Percentiles rank a stretch among this genome's conserved stretches.
phyloP scores from a whole-genome alignment of 2,797 vertebrate species.

The Gadopsis bispinosus region DNA sequence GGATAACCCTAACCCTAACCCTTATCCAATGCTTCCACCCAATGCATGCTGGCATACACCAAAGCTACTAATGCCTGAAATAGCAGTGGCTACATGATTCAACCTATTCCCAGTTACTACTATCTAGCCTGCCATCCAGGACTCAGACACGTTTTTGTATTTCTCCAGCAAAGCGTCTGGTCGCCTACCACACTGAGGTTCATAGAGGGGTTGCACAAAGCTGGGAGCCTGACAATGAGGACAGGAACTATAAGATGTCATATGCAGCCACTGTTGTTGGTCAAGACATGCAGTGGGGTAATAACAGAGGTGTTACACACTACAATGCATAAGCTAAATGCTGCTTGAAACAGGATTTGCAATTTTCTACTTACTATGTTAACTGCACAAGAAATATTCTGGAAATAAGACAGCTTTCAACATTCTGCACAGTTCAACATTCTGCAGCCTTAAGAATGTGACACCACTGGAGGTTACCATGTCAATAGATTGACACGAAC shows the following conservation, averaged over 20 bases:
- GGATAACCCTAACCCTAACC: too few relatives aligned
- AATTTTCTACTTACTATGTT: not conserved
- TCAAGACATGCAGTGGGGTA: not conserved
- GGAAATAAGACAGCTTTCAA: not conserved
- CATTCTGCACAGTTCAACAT: conserved; percentile 54
- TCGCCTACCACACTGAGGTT: not conserved
- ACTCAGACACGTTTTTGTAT: not conserved
- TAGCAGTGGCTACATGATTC: not conserved
- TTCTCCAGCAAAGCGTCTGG: not conserved
- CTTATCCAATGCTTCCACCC: not conserved
- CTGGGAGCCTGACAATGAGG: too few relatives aligned
- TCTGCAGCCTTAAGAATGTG: conserved; percentile 45
- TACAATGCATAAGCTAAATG: not conserved
- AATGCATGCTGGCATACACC: not conserved
- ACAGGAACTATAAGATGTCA: not conserved
- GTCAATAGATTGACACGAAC: conserved; percentile 41
- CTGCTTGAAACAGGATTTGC: not conserved
- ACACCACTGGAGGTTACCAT: conserved; percentile 7
- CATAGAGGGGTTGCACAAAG: not conserved
- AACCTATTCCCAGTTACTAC: not conserved
- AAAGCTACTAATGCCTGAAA: not conserved
- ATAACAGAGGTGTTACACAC: too few relatives aligned
- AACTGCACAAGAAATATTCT: not conserved
- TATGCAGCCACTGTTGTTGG: not conserved
- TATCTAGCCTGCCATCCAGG: not conserved